Evolutionary conservation across 2,888 invertebrate species (phyloP).

Genomic region (Brenthis daphne): DNA sequence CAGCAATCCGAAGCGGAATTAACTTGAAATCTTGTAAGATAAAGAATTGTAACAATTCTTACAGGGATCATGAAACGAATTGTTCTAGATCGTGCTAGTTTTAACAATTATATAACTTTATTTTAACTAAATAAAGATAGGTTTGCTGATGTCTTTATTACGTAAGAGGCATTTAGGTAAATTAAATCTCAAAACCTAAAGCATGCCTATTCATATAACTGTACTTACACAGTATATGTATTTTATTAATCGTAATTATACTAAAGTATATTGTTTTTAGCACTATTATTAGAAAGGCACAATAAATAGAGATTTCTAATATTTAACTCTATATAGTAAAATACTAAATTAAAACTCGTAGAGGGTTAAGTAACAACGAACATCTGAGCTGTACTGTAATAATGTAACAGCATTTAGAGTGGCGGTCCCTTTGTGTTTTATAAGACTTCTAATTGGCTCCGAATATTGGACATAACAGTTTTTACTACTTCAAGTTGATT

Average conservation of each 20-base stretch:
- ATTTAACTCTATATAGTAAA: background rate
- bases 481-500: slow-evolving; percentile 10
- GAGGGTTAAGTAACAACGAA: slow-evolving; percentile 1
- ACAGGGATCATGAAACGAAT: background rate
- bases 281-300: too few relatives aligned
- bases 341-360: slow-evolving; percentile 1
- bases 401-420: slow-evolving; percentile 18
- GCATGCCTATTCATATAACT: too few relatives aligned
- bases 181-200: too few relatives aligned
- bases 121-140: background rate
- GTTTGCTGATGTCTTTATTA: too few relatives aligned
- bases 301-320: too few relatives aligned
- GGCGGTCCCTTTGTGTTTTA: slow-evolving; percentile 16
- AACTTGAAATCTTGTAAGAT: background rate
- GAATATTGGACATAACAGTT: slow-evolving; percentile 11
- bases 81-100: background rate
- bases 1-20: background rate
- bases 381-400: background rate
- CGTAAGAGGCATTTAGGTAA: too few relatives aligned
- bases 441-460: slow-evolving; percentile 2
- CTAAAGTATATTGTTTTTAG: too few relatives aligned
- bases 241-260: too few relatives aligned
- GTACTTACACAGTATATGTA: too few relatives aligned
- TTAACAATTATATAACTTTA: background rate
- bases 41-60: background rate